These are phyloP conservation scores for Peromyscus eremicus DNA, from an alignment of 2,797 vertebrate species.

Conservation along the genomic window DNA sequence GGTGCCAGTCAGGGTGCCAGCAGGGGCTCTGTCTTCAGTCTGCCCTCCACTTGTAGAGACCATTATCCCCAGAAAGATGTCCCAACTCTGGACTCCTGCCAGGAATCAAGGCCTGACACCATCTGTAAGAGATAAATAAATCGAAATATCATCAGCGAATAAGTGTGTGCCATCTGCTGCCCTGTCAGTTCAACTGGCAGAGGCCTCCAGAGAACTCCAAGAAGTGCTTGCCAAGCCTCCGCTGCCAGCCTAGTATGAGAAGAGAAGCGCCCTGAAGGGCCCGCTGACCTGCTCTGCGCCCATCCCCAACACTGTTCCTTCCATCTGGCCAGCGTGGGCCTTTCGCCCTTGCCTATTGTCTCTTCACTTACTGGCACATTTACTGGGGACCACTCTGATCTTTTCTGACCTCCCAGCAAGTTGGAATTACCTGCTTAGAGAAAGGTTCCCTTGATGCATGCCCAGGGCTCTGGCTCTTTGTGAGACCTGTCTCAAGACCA, in stretches of 20 bases:
- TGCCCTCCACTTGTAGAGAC: constrained; percentile 63
- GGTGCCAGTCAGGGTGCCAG: background rate
- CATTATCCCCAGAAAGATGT: constrained; percentile 72
- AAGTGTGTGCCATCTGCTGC: constrained; percentile 85
- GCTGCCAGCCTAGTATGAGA: constrained; percentile 6
- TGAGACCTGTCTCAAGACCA: background rate
- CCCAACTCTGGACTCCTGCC: constrained; percentile 72
- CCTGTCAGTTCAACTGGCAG: constrained; percentile 82
- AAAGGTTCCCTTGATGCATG: rapidly evolving
- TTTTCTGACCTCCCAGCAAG: background rate
- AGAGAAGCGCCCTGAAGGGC: background rate
- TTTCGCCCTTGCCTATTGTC: background rate
- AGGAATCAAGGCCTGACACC: constrained; percentile 81
- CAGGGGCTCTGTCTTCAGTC: background rate
- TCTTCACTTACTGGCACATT: background rate
- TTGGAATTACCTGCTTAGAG: background rate
- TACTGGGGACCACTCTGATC: background rate
- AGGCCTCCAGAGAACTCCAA: constrained; percentile 72
- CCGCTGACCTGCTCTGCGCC: background rate
- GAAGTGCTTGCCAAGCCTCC: constrained; percentile 67
- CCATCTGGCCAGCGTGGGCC: constrained; percentile 25
- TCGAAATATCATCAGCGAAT: constrained; percentile 85
- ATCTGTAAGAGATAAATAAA: constrained; percentile 86
- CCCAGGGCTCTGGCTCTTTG: background rate
- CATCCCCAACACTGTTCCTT: background rate